A percentile compares a stretch with the other conserved stretches of the same genome.
phyloP scores from a whole-genome alignment of 2,797 vertebrate genomes.

The Intellagama lesueurii region DNA sequence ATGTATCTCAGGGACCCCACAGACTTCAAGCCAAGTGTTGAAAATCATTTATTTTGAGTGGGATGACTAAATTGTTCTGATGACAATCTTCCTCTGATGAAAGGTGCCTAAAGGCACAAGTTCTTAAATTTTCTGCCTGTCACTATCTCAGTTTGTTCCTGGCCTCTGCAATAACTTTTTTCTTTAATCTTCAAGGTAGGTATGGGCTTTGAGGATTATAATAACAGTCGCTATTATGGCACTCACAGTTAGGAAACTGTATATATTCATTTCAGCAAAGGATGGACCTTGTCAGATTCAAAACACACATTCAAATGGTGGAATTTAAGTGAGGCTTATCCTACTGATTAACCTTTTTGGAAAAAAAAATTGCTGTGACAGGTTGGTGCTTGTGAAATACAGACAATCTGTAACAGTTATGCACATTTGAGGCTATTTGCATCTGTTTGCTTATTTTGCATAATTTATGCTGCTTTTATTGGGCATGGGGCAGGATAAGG shows the following conservation, averaged over 20 bases:
- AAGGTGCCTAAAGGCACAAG: slow-evolving; percentile 52
- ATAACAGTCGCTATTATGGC: slow-evolving; percentile 52
- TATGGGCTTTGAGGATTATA: slow-evolving; percentile 63
- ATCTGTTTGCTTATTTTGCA: slow-evolving; percentile 16
- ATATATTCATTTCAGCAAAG: slow-evolving; percentile 52
- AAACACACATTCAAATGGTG: slow-evolving; percentile 60
- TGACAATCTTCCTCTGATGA: slow-evolving; percentile 49
- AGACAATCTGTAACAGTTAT: slow-evolving; percentile 7
- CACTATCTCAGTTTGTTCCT: slow-evolving; percentile 58
- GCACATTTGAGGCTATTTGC: slow-evolving; percentile 18
- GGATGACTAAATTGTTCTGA: slow-evolving; percentile 64
- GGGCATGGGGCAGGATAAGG: not conserved
- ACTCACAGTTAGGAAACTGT: slow-evolving; percentile 52
- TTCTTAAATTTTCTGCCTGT: slow-evolving; percentile 52
- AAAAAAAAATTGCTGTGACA: slow-evolving; percentile 44
- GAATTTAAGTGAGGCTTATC: slow-evolving; percentile 22
- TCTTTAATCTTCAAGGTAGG: slow-evolving; percentile 60
- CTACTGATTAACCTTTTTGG: slow-evolving; percentile 36
- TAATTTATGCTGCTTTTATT: slow-evolving; percentile 23
- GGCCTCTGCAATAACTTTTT: slow-evolving; percentile 30
- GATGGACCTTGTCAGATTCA: slow-evolving; percentile 44
- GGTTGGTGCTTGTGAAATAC: slow-evolving; percentile 68
- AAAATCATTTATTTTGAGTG: slow-evolving; percentile 59
- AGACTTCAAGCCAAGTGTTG: slow-evolving; percentile 60
- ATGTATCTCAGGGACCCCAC: slow-evolving; percentile 43